Percentiles rank a stretch among this genome's conserved stretches.
Conservation (phyloP, 2,888 invertebrate genomes). For the Drosophila neonasuta region DNA sequence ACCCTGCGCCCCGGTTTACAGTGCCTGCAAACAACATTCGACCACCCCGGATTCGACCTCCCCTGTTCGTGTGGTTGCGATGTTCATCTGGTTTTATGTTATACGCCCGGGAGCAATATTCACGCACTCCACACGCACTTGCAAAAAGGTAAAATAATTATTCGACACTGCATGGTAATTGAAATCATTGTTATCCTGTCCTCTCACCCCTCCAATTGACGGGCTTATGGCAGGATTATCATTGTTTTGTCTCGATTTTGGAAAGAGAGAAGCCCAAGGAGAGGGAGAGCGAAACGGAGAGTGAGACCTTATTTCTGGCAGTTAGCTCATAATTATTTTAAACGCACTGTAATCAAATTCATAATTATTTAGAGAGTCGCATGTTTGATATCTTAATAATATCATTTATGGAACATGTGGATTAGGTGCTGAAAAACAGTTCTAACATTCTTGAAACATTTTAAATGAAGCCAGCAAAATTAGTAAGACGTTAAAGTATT, state of each 20-base stretch:
- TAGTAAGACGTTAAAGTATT: too few relatives aligned
- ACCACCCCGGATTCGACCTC: conserved; percentile 7
- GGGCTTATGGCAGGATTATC: conserved; percentile 72
- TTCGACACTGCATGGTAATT: conserved; percentile 79
- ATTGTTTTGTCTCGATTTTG: conserved; percentile 53
- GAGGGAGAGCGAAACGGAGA: background rate
- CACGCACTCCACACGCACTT: conserved; percentile 65
- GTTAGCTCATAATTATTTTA: conserved; percentile 56
- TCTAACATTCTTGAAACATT: too few relatives aligned
- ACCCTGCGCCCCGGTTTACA: background rate
- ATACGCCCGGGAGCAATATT: conserved; percentile 81
- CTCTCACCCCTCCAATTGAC: conserved; percentile 38
- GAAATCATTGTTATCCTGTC: conserved; percentile 78
- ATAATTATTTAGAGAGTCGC: conserved; percentile 19
- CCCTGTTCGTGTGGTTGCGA: conserved; percentile 11
- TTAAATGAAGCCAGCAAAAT: too few relatives aligned
- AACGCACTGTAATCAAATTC: conserved; percentile 33
- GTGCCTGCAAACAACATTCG: background rate
- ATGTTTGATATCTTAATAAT: background rate
- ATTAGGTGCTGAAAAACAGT: background rate
- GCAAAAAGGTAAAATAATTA: conserved; percentile 77
- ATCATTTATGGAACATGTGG: background rate
- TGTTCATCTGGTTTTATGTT: conserved; percentile 80
- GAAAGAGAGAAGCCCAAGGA: background rate
- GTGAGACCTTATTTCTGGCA: background rate